Evolutionary conservation across 2,797 vertebrate genomes (phyloP).

Genomic region (Anolis apletophallus): DNA sequence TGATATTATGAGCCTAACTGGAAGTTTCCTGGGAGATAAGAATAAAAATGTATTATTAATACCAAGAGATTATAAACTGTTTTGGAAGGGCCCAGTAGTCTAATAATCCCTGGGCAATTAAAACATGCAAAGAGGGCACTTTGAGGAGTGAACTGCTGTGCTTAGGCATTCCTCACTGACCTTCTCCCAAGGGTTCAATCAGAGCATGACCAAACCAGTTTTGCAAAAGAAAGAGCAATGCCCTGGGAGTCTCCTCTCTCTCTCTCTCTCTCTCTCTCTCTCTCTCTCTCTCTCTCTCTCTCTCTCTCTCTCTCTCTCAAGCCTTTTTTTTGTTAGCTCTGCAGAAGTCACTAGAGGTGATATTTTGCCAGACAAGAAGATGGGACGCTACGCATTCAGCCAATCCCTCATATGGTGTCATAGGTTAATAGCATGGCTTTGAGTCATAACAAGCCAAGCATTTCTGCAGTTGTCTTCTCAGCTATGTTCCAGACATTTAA

Average conservation of each 20-base stretch:
- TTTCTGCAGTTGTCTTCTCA: background rate
- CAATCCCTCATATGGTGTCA: background rate
- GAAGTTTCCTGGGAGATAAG: conserved; percentile 44
- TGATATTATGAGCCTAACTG: conserved; percentile 9
- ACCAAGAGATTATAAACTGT: conserved; percentile 36
- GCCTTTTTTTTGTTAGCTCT: background rate
- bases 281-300: no score
- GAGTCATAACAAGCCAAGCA: background rate
- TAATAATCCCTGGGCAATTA: conserved; percentile 44
- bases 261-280: background rate
- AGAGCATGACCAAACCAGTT: background rate
- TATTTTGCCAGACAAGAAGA: background rate
- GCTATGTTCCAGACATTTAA: background rate
- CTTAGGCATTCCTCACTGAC: conserved; percentile 10
- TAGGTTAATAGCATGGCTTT: background rate
- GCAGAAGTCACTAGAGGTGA: background rate
- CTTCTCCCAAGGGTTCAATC: conserved; percentile 3
- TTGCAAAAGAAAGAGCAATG: conserved; percentile 7
- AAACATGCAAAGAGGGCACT: conserved; percentile 20
- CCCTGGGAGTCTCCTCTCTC: background rate
- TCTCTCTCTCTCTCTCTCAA: background rate
- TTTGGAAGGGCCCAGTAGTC: conserved; percentile 14
- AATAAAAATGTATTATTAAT: conserved; percentile 47
- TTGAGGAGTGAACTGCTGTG: background rate
- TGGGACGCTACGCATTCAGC: background rate